Evolutionary conservation across 2,113 vertebrate genomes (phyloP).

Genomic region (Tychaedon coryphoeus): DNA sequence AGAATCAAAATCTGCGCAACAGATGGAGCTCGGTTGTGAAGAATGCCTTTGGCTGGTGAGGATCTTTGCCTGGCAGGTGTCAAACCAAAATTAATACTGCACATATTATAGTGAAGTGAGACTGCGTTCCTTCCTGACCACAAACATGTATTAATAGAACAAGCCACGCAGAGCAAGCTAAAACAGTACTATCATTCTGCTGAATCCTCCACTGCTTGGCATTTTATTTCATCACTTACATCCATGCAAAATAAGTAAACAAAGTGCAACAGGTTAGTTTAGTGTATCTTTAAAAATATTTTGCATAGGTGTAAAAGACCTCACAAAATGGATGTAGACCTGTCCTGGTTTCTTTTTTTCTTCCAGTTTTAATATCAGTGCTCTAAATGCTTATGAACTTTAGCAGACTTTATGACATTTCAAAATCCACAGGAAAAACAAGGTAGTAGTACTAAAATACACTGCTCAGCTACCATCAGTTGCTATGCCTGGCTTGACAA

Average conservation of each 20-base stretch:
- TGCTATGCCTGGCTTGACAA: neutral
- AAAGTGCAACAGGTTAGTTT: neutral
- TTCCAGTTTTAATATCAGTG: neutral
- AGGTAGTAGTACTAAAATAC: neutral
- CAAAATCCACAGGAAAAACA: neutral
- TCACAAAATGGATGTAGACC: neutral
- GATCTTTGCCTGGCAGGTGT: conserved; percentile 54
- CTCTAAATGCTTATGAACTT: neutral
- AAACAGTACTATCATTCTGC: conserved; percentile 15
- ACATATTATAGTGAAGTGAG: conserved; percentile 28
- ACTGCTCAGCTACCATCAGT: neutral
- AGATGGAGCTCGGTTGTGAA: neutral
- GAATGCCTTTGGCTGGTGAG: conserved; percentile 33
- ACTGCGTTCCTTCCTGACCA: conserved; percentile 16
- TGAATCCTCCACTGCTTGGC: neutral
- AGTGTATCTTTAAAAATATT: neutral
- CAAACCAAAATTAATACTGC: conserved; percentile 61
- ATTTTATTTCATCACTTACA: conserved; percentile 8
- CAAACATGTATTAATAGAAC: conserved; percentile 50
- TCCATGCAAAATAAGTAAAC: neutral
- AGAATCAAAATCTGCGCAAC: neutral
- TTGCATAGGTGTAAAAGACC: neutral
- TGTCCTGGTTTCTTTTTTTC: neutral
- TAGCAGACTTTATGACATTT: neutral
- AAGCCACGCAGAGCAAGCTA: conserved; percentile 23